Evolutionary conservation across 2,888 invertebrate genomes (phyloP), one percentile per base, ranked within the genome.

Genomic region (Coelopa pilipes): DNA sequence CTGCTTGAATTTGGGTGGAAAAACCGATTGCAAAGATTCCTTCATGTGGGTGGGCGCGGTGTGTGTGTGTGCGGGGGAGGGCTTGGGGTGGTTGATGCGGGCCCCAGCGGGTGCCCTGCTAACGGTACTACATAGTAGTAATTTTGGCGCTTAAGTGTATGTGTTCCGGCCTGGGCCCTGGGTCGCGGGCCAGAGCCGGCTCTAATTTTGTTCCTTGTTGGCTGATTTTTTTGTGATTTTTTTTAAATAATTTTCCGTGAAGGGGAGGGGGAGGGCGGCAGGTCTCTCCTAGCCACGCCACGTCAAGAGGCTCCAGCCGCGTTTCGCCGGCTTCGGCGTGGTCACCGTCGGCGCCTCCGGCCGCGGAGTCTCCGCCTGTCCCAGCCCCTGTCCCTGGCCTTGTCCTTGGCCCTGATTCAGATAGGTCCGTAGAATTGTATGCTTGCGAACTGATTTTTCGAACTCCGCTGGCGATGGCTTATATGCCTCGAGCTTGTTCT

Each of bases 121-220:
- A 50, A 63, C 80, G 81, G 79, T 80, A 85, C 85, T 84, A 84
- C 84, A 85, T 81, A 83, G 84, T 85, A 84, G 84, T 83, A 83
- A 85, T 81, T 82, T 79, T 78, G 78, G 79, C 78, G 78, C 78
- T 76, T 78, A 79, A 80, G 79, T 68, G 47, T n/a, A 34, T 9
- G 24, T 17, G 46, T 17, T 17, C 47, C 19, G n/a, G 45, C 45
- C n/a, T 34, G 65, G 65, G 46, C n/a, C 12, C 57, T 15, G 15
- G 9, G 10, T 21, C 13, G 21, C 1, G 21, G 11, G 3, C 4
- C 11, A 10, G 3, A 19, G 19, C 19, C 21, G 21, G 1, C 2
- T 21, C 24, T 2, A 21, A 59, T 21, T 19, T 21, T 10, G 53
- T 53, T 53, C 21, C n/a, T n/a, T n/a, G n/a, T n/a, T 50, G 12